Base-by-base conservation (phyloP, 1,140 invertebrate species). In the Drosophila paulistorum region DNA sequence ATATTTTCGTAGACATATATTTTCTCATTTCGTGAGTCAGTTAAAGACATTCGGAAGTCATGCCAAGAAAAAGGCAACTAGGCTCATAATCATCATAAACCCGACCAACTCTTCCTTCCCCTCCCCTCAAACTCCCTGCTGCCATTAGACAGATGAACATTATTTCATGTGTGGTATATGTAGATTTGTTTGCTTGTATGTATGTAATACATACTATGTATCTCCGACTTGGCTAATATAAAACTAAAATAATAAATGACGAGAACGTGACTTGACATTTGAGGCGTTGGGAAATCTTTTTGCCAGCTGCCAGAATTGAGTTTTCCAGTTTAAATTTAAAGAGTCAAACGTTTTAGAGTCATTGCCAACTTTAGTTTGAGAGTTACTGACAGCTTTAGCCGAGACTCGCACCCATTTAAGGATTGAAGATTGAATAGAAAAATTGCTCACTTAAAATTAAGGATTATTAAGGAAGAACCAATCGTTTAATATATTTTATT, bases 221-320 rank as follows among this genome's bases (percentile, higher is more conserved):
- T 77, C 64, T 11, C 17, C 17, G 57, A 48, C 70, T 60, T 72
- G 66, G 67, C 77, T 74, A 82, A 78, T 76, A 74, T 73, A 78
- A 78, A 78, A 78, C 79, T 78, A 65, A 81, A 81, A 79, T 82
- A 82, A 81, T 82, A 82, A 82, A 82, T 82, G 75, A 69, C 74
- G 41, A 41, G 54, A 74, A 82, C 80, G 79, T 82, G 79, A 82
- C 79, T 78, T 63, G 51, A 65, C 80, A 82, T 79, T 68, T 74
- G 57, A 63, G 63, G 63, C 68, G 71, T 79, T 73, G 78, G 58
- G 70, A 78, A 73, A 76, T 76, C 63, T 45, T 64, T 54, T 65
- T 30, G 60, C 26, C 65, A 39, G 54, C 45, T 51, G 42, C 14
- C 20, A 48, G 54, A 39, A 42, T 57, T 51, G 42, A 45, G 42